These are phyloP conservation scores for Isaurus tuberculatus DNA, from an alignment of 92 coral and sea anemone genomes.

Conservation along the genomic window DNA sequence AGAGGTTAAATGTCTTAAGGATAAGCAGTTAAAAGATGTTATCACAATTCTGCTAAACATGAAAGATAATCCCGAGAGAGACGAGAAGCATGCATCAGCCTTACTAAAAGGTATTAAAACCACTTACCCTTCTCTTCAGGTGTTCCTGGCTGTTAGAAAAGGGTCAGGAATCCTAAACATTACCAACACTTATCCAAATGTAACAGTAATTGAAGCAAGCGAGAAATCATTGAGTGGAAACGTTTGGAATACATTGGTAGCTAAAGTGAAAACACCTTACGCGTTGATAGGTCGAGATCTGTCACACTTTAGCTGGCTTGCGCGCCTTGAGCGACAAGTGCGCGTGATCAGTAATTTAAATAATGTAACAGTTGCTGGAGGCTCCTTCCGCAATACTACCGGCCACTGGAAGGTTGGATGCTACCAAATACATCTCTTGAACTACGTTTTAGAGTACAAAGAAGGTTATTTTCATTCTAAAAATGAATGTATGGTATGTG, in stretches of 20 bases:
- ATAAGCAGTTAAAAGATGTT: conserved; percentile 39
- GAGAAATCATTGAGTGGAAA: background rate
- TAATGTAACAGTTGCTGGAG: conserved; percentile 17
- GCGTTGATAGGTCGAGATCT: conserved; percentile 36
- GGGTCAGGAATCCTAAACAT: conserved; percentile 14
- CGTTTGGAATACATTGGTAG: conserved; percentile 25
- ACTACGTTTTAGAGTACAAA: conserved; percentile 27
- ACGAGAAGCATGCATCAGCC: background rate
- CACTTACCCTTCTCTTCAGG: conserved; percentile 22
- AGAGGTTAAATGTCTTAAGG: conserved; percentile 46
- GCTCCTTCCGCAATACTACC: conserved; percentile 26
- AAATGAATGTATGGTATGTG: conserved; percentile 34
- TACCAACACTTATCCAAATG: background rate
- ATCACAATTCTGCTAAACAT: conserved; percentile 31
- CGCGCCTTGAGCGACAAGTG: conserved; percentile 35
- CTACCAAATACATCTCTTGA: conserved; percentile 24
- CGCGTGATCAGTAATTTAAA: conserved; percentile 29
- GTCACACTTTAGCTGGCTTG: conserved; percentile 42
- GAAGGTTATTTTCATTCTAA: conserved; percentile 39
- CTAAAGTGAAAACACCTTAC: background rate
- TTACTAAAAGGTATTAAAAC: conserved; percentile 23
- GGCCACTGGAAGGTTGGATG: conserved; percentile 40
- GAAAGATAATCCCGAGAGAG: conserved; percentile 21
- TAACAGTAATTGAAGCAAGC: conserved; percentile 11
- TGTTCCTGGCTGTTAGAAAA: background rate